Conservation (phyloP, 2,113 vertebrate species). For the Tetraodon nigroviridis region DNA sequence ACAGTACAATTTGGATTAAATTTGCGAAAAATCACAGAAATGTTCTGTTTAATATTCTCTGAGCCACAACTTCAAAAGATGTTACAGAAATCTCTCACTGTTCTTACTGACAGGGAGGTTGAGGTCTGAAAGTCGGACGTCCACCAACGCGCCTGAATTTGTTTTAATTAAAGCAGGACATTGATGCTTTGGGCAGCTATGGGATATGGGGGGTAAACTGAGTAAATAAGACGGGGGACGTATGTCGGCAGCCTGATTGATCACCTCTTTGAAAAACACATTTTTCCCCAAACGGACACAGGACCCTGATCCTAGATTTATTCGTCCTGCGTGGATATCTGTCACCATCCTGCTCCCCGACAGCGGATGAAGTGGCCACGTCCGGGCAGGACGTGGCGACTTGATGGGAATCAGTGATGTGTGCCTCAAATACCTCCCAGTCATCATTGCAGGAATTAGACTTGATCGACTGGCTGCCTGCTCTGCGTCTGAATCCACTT, state of each 20-base stretch:
- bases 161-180: neutral
- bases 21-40: too few species aligned
- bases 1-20: too few species aligned
- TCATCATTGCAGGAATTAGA: conserved; percentile 57
- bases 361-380: conserved; percentile 40
- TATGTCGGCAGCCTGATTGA: conserved; percentile 10
- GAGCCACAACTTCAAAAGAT: too few species aligned
- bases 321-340: conserved; percentile 25
- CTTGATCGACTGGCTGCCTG: conserved; percentile 37
- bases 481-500: conserved; percentile 31
- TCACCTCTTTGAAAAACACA: conserved; percentile 20
- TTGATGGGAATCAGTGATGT: conserved; percentile 63
- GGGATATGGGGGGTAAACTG: neutral
- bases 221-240: neutral
- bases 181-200: neutral
- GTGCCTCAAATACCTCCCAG: conserved; percentile 40
- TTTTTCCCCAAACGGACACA: conserved; percentile 3
- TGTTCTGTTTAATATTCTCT: too few species aligned
- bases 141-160: neutral
- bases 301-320: conserved; percentile 25
- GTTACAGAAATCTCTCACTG: too few species aligned
- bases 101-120: too few species aligned
- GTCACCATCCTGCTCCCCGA: conserved; percentile 29
- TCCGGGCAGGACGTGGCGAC: conserved; percentile 49
- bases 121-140: too few species aligned